These are phyloP conservation scores for Micromussa lordhowensis DNA, from an alignment of 92 coral and sea anemone genomes.

Conservation along the genomic window DNA sequence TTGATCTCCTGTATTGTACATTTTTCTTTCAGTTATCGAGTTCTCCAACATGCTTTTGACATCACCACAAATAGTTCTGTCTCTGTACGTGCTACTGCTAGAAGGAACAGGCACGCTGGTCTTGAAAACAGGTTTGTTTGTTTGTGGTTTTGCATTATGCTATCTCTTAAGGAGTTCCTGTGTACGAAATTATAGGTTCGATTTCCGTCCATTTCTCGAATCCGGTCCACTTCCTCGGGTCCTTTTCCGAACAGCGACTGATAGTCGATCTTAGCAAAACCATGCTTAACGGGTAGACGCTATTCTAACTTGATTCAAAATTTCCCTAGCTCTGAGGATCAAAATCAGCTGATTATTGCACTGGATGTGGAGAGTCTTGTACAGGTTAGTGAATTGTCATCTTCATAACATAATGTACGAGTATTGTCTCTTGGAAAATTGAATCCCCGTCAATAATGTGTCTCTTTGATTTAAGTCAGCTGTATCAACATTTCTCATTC, in stretches of 20 bases:
- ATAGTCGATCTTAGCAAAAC: no score
- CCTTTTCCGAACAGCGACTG: no score
- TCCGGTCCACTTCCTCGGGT: no score
- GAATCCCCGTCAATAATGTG: not conserved
- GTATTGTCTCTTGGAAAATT: not conserved
- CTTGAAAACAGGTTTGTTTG: slow-evolving; percentile 1
- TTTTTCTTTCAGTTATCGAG: slow-evolving; percentile 79
- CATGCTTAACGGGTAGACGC: not conserved
- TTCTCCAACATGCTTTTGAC: slow-evolving; percentile 89
- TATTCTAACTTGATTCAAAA: not conserved
- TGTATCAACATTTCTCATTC: not conserved
- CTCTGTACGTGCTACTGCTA: slow-evolving; percentile 90
- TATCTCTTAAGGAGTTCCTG: not conserved
- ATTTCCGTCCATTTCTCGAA: no score
- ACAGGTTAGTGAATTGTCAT: slow-evolving; percentile 57
- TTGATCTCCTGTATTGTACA: not conserved
- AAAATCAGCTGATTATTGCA: slow-evolving; percentile 86
- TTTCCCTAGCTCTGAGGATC: slow-evolving; percentile 59
- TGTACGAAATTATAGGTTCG: no score
- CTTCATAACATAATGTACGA: not conserved
- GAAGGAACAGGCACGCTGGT: slow-evolving; percentile 82
- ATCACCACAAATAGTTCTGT: slow-evolving; percentile 79
- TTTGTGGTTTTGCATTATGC: not conserved
- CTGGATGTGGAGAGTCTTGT: slow-evolving; percentile 88
- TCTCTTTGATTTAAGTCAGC: not conserved